These are phyloP conservation scores for Drosophila arizonae DNA, from an alignment of 1,140 invertebrate genomes.

Conservation along the genomic window DNA sequence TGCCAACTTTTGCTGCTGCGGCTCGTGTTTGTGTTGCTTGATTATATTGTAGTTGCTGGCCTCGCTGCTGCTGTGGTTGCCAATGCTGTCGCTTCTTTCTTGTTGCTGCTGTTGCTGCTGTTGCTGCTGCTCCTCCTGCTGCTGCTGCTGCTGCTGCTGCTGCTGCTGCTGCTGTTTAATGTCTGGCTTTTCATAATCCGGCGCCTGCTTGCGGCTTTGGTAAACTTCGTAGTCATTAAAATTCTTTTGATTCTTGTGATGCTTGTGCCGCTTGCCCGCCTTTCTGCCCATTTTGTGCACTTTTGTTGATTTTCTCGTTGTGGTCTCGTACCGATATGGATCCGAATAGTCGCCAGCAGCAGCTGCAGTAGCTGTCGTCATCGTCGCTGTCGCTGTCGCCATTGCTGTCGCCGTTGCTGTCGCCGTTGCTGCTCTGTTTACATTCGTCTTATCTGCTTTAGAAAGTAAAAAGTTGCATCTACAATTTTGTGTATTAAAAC, in stretches of 20 bases:
- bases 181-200: slow-evolving; percentile 60
- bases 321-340: slow-evolving; percentile 73
- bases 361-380: slow-evolving; percentile 4
- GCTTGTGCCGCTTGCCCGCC: slow-evolving; percentile 73
- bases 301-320: slow-evolving; percentile 75
- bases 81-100: slow-evolving; percentile 28
- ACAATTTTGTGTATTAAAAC: slow-evolving; percentile 48
- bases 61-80: slow-evolving; percentile 37
- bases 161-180: slow-evolving; percentile 44
- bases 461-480: slow-evolving; percentile 59
- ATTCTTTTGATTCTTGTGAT: slow-evolving; percentile 77
- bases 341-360: slow-evolving; percentile 63
- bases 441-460: slow-evolving; percentile 68
- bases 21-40: slow-evolving; percentile 68
- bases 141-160: no score
- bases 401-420: no score
- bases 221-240: slow-evolving; percentile 78
- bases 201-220: slow-evolving; percentile 65
- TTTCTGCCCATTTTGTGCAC: slow-evolving; percentile 67
- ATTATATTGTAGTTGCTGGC: slow-evolving; percentile 68
- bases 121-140: background rate
- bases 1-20: slow-evolving; percentile 46
- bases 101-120: background rate
- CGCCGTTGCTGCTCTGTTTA: slow-evolving; percentile 40
- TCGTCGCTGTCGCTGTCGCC: background rate